Evolutionary conservation across 2,113 vertebrate genomes (phyloP).

Genomic region (Ceyx melanurus): DNA sequence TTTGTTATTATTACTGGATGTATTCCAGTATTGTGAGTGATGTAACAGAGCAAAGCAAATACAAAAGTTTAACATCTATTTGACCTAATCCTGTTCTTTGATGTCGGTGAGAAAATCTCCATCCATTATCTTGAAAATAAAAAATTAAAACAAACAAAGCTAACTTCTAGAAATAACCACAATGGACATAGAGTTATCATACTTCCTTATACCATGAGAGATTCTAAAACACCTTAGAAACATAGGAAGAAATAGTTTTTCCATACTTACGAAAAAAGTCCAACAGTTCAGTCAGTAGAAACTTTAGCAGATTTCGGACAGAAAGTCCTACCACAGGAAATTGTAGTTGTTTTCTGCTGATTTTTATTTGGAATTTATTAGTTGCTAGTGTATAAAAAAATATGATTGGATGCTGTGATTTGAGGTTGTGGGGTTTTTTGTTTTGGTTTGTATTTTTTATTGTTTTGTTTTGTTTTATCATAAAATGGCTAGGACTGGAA

Average conservation of each 20-base stretch:
- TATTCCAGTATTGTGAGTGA: not conserved
- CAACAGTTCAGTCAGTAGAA: not conserved
- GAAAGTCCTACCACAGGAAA: not conserved
- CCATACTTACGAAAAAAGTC: not conserved
- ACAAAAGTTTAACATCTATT: not conserved
- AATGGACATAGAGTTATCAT: not conserved
- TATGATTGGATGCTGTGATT: not conserved
- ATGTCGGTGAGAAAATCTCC: not conserved
- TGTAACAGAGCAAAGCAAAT: not conserved
- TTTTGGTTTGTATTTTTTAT: too few relatives aligned
- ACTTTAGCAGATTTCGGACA: not conserved
- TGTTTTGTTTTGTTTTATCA: too few relatives aligned
- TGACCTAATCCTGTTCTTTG: not conserved
- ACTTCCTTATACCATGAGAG: not conserved
- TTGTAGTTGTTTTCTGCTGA: not conserved
- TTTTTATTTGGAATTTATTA: not conserved
- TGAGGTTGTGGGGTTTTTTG: not conserved
- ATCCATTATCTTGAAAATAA: not conserved
- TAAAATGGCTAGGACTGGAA: too few relatives aligned
- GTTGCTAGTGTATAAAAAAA: not conserved
- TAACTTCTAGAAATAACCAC: not conserved
- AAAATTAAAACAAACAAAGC: not conserved
- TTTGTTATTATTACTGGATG: not conserved
- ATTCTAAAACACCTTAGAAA: not conserved
- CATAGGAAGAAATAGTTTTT: not conserved